Base-by-base conservation (phyloP, 2,113 vertebrate species). In the Candoia aspera region DNA sequence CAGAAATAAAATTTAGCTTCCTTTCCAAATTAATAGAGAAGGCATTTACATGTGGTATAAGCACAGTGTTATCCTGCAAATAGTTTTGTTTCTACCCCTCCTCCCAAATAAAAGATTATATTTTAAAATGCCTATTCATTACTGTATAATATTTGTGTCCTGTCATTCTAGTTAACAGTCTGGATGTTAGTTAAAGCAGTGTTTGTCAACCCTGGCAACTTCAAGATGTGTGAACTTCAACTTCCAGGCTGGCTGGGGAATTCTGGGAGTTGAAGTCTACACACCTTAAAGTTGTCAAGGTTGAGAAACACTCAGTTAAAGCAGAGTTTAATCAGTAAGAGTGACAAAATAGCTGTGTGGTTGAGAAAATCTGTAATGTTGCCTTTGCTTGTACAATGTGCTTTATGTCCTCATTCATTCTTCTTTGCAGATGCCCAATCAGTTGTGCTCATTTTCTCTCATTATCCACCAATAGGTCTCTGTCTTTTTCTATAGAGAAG, bases 301-400 rank as follows among this genome's bases (percentile, higher is more conserved):
- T 73, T 73, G 17, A 73, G 68, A 73, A 73, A 73, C 4, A 68
- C 64, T 17, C 2, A 73, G 6, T 17, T 73, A n/a, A 73, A 73
- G 68, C 68, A 73, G 2, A 42, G 68, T 79, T 87, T 79, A 37
- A 58, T 68, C 23, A 58, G n/a, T 33, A 29, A 88, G 37, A 33
- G 37, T 58, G 33, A 73, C 33, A n/a, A 58, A 91, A 88, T 79
- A 24, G 37, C 86, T 79, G 89, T 55, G 46, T 79, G 59, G n/a
- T 55, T 91, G 84, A 87, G 33, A 87, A 87, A 58, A 87, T 46
- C 84, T 29, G n/a, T 83, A 62, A 62, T 91, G 54, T 88, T 83
- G 13, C 60, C 54, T 29, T 24, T 86, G 57, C 59, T 58, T 64
- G 46, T 79, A 68, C 87, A 91, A 49, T 37, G 10, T 68, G n/a